Evolutionary conservation across 2,797 vertebrate genomes (phyloP), one percentile per base, ranked within the genome.

Genomic region (Enoplosus armatus): DNA sequence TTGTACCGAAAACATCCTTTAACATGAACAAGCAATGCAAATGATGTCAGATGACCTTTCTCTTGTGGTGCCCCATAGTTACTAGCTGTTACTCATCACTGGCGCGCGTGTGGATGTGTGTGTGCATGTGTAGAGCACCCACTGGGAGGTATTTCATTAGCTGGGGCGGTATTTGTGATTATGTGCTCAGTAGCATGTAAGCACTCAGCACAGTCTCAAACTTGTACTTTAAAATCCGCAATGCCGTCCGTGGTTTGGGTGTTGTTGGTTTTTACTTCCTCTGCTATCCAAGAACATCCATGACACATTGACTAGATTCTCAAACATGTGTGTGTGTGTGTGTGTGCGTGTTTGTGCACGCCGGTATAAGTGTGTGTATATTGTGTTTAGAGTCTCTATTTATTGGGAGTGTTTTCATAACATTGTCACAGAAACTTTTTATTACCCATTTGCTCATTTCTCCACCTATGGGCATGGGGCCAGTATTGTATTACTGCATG

Each of bases 11-110:
- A 93, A 84, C 48, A 50, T 77, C 71, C 79, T 90, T 90, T 84
- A 91, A 88, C 79, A 85, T 87, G 69, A 88, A 77, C 80, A 84
- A 87, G 72, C 47, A 50, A 92, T 90, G 87, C 85, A 91, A 90
- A 93, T 94, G 48, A 89, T 86, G 69, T 88, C 82, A 86, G 80
- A 72, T 89, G 89, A 93, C 90, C 88, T 91, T 93, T 93, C 55
- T 61, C 72, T 83, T 51, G 26, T 37, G 39, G 75, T 84, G 80
- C 35, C 77, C 77, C 84, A 88, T 78, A 72, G 88, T 87, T 85
- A 75, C 56, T 74, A 56, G 75, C 83, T 85, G 80, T 83, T 88
- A 75, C 77, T 85, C 85, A 83, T 73, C 76, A 53, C 77, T 62
- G 47, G 71, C 47, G 55, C 65, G 51, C 77, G 29, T 77, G 47